These are phyloP conservation scores for Bembecia ichneumoniformis DNA, from an alignment of 2,888 invertebrate species.

Conservation along the genomic window DNA sequence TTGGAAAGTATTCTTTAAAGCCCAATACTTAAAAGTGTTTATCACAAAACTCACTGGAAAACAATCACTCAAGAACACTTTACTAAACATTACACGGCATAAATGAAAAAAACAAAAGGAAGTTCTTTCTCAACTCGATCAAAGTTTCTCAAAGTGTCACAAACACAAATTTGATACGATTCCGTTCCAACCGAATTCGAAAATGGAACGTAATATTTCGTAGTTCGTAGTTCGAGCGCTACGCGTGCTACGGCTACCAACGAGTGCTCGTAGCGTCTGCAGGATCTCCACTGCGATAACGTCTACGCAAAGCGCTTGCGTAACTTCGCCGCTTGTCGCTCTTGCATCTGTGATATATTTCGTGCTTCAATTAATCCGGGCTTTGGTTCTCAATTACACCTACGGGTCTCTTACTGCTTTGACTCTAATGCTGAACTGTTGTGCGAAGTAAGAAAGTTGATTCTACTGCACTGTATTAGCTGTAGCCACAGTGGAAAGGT, in stretches of 20 bases:
- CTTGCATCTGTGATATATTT: conserved; percentile 66
- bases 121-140: neutral
- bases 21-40: too few relatives aligned
- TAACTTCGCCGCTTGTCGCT: conserved; percentile 42
- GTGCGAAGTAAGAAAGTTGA: neutral
- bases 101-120: neutral
- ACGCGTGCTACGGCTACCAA: conserved; percentile 13
- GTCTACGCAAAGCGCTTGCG: conserved; percentile 57
- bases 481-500: too few relatives aligned
- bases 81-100: neutral
- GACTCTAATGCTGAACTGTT: conserved; percentile 18
- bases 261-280: conserved; percentile 45
- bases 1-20: too few relatives aligned
- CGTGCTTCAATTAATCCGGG: conserved; percentile 66
- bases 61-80: too few relatives aligned
- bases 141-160: neutral
- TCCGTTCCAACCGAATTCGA: neutral
- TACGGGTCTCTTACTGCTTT: conserved; percentile 19
- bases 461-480: too few relatives aligned
- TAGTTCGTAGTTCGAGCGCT: neutral
- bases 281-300: conserved; percentile 53
- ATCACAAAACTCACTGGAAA: too few relatives aligned
- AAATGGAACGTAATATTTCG: neutral
- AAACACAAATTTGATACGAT: neutral
- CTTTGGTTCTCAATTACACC: conserved; percentile 60